Percentiles rank a stretch among this genome's conserved stretches.
Evolutionary conservation across 2,113 vertebrate species (phyloP).

Genomic region (Pterocles burchelli): DNA sequence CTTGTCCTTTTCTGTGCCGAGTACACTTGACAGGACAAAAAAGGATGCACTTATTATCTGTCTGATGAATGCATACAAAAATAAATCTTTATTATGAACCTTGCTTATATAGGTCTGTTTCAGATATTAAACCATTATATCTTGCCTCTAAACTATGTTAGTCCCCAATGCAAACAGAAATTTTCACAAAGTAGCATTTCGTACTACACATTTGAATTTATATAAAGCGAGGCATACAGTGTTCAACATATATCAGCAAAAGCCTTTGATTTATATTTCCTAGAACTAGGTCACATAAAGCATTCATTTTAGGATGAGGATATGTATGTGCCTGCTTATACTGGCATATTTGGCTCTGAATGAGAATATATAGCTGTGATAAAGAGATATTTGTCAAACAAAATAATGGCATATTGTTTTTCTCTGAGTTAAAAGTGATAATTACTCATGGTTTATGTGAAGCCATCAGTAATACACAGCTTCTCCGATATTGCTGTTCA

Average conservation of each 20-base stretch:
- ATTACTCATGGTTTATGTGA: conserved; percentile 25
- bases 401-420: conserved; percentile 30
- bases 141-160: conserved; percentile 42
- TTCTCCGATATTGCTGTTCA: not conserved
- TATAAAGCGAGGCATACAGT: conserved; percentile 21
- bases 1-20: conserved; percentile 27
- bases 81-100: conserved; percentile 62
- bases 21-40: conserved; percentile 20
- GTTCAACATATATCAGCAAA: conserved; percentile 33
- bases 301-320: conserved; percentile 29
- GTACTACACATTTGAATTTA: conserved; percentile 46
- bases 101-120: conserved; percentile 21
- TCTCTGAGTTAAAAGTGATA: conserved; percentile 15
- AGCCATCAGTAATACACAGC: not conserved
- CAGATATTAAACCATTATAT: conserved; percentile 63
- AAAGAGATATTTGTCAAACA: conserved; percentile 20
- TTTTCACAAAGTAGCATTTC: conserved; percentile 40
- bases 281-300: conserved; percentile 35
- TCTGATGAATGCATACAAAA: conserved; percentile 64
- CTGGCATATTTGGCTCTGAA: not conserved
- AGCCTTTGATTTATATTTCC: conserved; percentile 55
- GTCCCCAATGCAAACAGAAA: conserved; percentile 43
- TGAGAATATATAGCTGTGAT: not conserved
- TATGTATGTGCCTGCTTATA: not conserved
- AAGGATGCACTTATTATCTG: conserved; percentile 38